Percentiles rank a stretch among this genome's conserved stretches.
Evolutionary conservation across 2,113 vertebrate genomes (phyloP).

Genomic region (Anguilla rostrata): DNA sequence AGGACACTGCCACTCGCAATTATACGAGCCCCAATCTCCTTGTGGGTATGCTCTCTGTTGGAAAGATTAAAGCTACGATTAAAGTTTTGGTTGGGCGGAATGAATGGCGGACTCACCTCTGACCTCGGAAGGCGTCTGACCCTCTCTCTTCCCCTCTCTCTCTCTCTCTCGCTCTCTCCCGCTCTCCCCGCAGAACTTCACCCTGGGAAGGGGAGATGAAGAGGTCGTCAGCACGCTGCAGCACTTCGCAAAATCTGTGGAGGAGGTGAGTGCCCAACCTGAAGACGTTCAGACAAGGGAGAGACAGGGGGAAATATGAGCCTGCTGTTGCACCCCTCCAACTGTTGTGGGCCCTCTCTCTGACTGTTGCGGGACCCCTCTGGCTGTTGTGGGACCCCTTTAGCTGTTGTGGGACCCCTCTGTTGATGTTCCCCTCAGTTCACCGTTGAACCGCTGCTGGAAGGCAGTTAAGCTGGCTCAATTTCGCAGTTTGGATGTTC

Average conservation of each 20-base stretch:
- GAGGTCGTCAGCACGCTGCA: conserved; percentile 92
- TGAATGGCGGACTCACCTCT: too few species aligned
- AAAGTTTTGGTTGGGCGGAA: neutral
- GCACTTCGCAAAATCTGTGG: conserved; percentile 88
- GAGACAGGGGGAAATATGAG: neutral
- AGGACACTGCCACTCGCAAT: neutral
- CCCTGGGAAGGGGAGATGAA: conserved; percentile 95
- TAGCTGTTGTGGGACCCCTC: too few species aligned
- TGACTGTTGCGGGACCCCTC: too few species aligned
- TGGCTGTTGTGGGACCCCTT: too few species aligned
- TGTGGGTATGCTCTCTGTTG: neutral
- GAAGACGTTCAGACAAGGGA: neutral
- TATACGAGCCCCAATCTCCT: neutral
- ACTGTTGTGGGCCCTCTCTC: too few species aligned
- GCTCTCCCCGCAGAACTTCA: conserved; percentile 82
- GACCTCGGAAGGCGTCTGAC: too few species aligned
- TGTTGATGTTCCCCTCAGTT: too few species aligned
- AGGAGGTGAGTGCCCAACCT: conserved; percentile 79
- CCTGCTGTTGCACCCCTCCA: too few species aligned
- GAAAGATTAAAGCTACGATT: neutral
- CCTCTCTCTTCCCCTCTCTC: conserved; percentile 29
- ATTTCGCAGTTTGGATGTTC: too few species aligned
- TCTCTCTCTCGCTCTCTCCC: conserved; percentile 29
- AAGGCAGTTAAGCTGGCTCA: too few species aligned
- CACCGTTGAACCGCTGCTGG: too few species aligned